Base-by-base conservation (phyloP, 2,888 invertebrate genomes). In the Sphaerophoria rueppellii region DNA sequence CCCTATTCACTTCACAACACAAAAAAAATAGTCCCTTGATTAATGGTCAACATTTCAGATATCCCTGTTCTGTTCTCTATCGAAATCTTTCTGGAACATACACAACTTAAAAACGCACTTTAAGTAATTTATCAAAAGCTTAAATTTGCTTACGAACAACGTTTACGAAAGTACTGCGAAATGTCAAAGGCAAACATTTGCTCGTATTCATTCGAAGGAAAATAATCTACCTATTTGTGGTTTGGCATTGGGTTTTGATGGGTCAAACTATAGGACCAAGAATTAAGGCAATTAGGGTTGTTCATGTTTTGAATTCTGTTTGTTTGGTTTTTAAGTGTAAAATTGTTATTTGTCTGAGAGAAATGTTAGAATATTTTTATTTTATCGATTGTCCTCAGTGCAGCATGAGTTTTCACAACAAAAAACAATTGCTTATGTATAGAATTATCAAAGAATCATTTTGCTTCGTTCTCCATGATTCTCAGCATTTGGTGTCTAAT, bases 41-140 rank as follows among this genome's bases (percentile, higher is more conserved):
- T 65, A 65, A 65, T 65, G 43, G 46, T 50, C 16, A 3, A 24
- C 24, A 24, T 24, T 24, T 24, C 24, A 24, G 24, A 24, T 24
- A 24, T 2, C 24, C 24, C 24, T 24, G 24, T 24, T 24, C 24
- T 24, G 24, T 24, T 24, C 24, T 24, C 2, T 24, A 43, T 43
- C 9, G 12, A 43, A 43, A 43, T 7, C 9, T 40, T 7, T 7
- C 0, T 43, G 12, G 43, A 43, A 12, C 43, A 43, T 11, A 43
- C 43, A 43, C 9, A 50, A 35, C 50, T 50, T 35, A 50, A 50
- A 14, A 12, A 48, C 14, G 48, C 4, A 37, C 50, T 4, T 14
- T 50, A 35, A 16, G 48, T 40, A 50, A 71, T 71, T 71, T 60
- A 71, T 71, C 71, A 71, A 71, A 60, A 60, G 50, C n/a, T 52